Conservation (phyloP, 2,797 vertebrate genomes). For the Cyprinodon diabolis region DNA sequence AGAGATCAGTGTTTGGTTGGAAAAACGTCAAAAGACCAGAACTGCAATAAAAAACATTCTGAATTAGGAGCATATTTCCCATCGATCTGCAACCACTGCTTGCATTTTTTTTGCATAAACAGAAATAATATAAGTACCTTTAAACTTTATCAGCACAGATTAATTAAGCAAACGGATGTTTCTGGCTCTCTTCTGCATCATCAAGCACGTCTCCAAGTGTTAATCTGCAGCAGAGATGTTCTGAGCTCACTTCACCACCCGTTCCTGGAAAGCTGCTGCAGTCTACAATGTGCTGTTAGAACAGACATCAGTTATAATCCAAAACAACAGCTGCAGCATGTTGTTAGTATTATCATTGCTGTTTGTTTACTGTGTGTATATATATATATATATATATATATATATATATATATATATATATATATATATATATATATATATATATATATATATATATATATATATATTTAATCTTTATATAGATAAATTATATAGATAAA, state of each 20-base stretch:
- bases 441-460: too few species aligned
- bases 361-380: background rate
- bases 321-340: background rate
- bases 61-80: too few species aligned
- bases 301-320: background rate
- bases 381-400: background rate
- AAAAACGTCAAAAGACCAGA: background rate
- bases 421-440: too few species aligned
- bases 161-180: conserved; percentile 6
- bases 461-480: too few species aligned
- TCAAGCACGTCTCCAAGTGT: conserved; percentile 5
- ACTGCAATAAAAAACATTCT: background rate
- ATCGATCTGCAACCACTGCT: background rate
- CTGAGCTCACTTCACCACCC: conserved; percentile 30
- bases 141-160: background rate
- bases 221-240: conserved; percentile 37
- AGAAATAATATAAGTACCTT: background rate
- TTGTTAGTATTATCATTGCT: background rate
- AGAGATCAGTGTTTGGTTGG: background rate
- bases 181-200: conserved; percentile 6
- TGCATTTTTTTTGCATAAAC: background rate
- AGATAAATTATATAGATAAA: too few species aligned
- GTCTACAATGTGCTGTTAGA: conserved; percentile 42
- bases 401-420: background rate
- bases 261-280: conserved; percentile 31